Evolutionary conservation across 2,113 vertebrate genomes (phyloP).

Genomic region (Sebastes fasciatus): DNA sequence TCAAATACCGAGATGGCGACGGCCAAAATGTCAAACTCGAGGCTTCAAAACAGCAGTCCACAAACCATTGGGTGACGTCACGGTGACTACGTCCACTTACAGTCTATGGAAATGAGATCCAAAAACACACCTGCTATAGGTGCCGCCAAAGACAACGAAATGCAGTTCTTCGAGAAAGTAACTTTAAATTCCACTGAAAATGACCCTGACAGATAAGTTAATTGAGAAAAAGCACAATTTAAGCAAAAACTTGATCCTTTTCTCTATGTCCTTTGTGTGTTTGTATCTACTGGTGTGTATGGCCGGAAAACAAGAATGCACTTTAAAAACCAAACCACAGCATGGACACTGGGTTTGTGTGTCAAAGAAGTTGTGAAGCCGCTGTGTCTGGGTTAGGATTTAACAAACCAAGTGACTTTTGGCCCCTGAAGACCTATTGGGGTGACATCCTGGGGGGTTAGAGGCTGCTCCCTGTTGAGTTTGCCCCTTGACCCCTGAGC

Average conservation of each 20-base stretch:
- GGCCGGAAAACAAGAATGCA: neutral
- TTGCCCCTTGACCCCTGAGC: slow-evolving; percentile 75
- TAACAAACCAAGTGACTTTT: slow-evolving; percentile 75
- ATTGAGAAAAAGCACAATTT: neutral
- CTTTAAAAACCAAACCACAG: neutral
- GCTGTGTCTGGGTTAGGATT: slow-evolving; percentile 67
- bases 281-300: neutral
- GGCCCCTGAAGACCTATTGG: slow-evolving; percentile 46
- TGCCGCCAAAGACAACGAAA: neutral
- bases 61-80: too few species aligned
- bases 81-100: too few species aligned
- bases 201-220: neutral
- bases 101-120: neutral
- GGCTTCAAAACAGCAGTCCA: too few species aligned
- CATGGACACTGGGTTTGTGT: slow-evolving; percentile 14
- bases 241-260: neutral
- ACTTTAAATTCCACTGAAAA: neutral
- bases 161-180: too few species aligned
- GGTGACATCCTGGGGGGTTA: slow-evolving; percentile 61
- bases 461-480: slow-evolving; percentile 71
- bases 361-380: slow-evolving; percentile 41
- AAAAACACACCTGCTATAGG: neutral
- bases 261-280: neutral
- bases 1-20: too few species aligned
- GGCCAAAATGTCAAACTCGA: too few species aligned